Percentiles rank a stretch among this genome's conserved stretches.
These are phyloP conservation scores for Altica lythri DNA, from an alignment of 2,888 invertebrate species.

Conservation along the genomic window DNA sequence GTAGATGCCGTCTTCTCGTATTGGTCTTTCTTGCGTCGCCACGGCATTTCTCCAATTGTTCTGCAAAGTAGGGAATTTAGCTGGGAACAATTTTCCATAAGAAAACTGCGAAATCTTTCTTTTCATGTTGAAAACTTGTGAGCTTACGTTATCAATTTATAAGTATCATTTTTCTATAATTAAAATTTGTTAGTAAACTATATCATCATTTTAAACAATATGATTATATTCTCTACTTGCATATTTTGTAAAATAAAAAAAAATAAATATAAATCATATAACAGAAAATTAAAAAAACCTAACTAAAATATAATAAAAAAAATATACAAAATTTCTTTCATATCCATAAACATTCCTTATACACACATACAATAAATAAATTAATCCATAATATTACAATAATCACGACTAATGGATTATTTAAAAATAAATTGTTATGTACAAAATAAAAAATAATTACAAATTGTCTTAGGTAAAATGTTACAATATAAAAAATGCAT, in stretches of 20 bases:
- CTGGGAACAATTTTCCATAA: no score
- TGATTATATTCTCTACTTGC: slow-evolving; percentile 7
- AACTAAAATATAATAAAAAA: no score
- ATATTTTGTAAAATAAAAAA: slow-evolving; percentile 19
- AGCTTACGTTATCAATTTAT: no score
- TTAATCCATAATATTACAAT: slow-evolving; percentile 37
- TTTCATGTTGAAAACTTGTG: no score
- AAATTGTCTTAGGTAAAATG: slow-evolving; percentile 46
- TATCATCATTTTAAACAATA: no score
- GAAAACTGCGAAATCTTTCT: no score
- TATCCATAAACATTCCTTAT: slow-evolving; percentile 22
- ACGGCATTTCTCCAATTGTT: no score
- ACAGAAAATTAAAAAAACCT: slow-evolving; percentile 17
- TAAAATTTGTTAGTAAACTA: no score
- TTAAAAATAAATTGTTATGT: slow-evolving; percentile 48
- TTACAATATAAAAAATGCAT: slow-evolving; percentile 48
- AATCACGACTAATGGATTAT: slow-evolving; percentile 32
- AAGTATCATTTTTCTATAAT: no score
- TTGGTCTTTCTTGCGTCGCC: no score
- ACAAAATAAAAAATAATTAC: slow-evolving; percentile 48
- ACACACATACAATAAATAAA: slow-evolving; percentile 34
- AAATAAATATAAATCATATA: slow-evolving; percentile 17
- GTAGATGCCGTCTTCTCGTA: no score
- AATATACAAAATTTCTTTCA: slow-evolving; percentile 32
- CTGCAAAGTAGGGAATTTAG: no score